Conservation (phyloP, 2,888 invertebrate genomes). For the Callosobruchus maculatus region DNA sequence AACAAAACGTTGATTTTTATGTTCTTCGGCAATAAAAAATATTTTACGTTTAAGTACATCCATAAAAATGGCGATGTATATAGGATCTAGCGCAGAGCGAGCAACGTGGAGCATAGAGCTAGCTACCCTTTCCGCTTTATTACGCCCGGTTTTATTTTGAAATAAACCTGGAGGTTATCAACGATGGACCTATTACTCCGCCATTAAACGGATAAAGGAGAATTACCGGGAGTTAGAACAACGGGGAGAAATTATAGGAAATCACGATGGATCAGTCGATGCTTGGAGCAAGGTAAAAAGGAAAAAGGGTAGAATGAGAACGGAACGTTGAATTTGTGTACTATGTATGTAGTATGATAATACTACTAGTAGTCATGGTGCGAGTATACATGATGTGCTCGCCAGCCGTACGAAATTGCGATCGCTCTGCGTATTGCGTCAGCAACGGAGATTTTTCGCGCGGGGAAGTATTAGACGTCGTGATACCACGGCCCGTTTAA, state of each 20-base stretch:
- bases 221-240: neutral
- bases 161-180: neutral
- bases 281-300: neutral
- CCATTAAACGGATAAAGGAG: neutral
- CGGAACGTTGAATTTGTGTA: too few species aligned
- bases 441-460: too few species aligned
- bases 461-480: too few species aligned
- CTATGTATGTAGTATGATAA: too few species aligned
- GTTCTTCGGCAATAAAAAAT: conserved; percentile 20
- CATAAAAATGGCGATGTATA: conserved; percentile 19
- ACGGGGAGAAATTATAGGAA: neutral
- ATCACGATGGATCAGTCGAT: neutral
- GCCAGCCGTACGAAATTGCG: too few species aligned
- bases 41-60: conserved; percentile 22
- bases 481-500: too few species aligned
- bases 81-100: neutral
- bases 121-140: neutral
- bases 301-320: neutral
- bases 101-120: neutral
- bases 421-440: too few species aligned
- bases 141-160: neutral
- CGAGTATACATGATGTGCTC: too few species aligned
- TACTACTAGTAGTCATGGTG: too few species aligned
- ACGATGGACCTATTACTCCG: neutral
- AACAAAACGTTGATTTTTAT: conserved; percentile 19